Evolutionary conservation across 2,797 vertebrate species (phyloP).

Genomic region (Carcharodon carcharias): DNA sequence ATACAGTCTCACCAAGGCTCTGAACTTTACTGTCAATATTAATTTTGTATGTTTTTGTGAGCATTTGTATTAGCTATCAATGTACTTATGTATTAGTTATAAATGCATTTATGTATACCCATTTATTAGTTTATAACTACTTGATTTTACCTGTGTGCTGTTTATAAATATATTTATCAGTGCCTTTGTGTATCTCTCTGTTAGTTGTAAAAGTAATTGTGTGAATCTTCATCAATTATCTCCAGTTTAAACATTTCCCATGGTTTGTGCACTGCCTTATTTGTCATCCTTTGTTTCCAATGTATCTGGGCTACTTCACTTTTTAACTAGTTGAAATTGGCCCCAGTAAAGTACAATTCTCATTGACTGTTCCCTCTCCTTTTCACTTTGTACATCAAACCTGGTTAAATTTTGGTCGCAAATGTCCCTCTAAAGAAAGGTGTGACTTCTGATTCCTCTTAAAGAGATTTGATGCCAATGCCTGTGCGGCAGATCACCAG

Average conservation of each 20-base stretch:
- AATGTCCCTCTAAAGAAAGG: neutral
- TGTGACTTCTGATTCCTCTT: neutral
- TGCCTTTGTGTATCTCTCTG: no score
- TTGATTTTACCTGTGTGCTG: no score
- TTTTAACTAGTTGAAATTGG: neutral
- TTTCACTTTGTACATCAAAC: neutral
- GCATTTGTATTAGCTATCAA: no score
- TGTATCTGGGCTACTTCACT: neutral
- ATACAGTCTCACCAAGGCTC: no score
- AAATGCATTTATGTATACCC: no score
- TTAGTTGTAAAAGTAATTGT: no score
- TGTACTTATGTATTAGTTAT: no score
- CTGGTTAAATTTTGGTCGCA: neutral
- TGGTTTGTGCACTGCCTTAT: neutral
- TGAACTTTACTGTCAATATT: no score
- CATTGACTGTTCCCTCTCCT: neutral
- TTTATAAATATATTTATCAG: no score
- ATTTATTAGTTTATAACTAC: no score
- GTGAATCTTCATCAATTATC: neutral
- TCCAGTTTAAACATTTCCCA: neutral
- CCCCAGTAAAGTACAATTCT: neutral
- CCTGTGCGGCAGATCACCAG: no score
- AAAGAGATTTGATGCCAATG: neutral
- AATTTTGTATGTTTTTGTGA: no score
- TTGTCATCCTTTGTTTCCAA: neutral